Base-by-base conservation (phyloP, 1,140 invertebrate genomes). In the Drosophila leontia region DNA sequence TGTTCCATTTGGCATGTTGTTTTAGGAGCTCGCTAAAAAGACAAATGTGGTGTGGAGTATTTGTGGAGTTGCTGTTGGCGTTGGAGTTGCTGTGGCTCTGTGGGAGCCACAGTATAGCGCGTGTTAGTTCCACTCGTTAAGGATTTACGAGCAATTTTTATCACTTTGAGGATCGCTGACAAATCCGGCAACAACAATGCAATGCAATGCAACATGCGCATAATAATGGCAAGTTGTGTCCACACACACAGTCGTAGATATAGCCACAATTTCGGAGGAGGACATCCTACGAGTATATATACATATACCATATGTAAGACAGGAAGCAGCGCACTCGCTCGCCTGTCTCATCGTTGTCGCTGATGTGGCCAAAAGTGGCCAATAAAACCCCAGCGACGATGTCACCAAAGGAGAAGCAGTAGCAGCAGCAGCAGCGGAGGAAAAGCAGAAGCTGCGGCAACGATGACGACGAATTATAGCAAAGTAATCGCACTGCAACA, bases 131-230 rank as follows among this genome's bases (percentile, higher is more conserved):
- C 80, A 91, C 88, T 92, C 91, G 91, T 92, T 92, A 92, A 92
- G 91, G 91, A 92, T 92, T 92, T 92, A 92, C 91, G 91, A 92
- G 91, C 88, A 92, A 92, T 87, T 92, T 92, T 92, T 92, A 92
- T 92, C 91, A 92, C 91, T 92, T 92, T 92, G 80, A 92, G 88
- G 80, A 92, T 92, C 91, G 84, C 83, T 92, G 91, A 92, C 91
- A 92, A 92, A 92, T 92, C 91, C 91, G 85, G 90, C 80, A 85
- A 84, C 77, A 91, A 91, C 75, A 91, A 56, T 56, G 35, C 64
- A 92, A 82, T 82, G 79, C 78, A 64, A 75, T 70, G 77, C 78
- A 85, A 78, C 81, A 79, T 90, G 85, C 85, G 85, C 85, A 90
- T 90, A 90, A 90, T 90, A 90, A 90, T 90, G 85, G 81, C 78